Evolutionary conservation across 2,888 invertebrate species (phyloP), one percentile per base, ranked within the genome.

Genomic region (Cantharis rufa): DNA sequence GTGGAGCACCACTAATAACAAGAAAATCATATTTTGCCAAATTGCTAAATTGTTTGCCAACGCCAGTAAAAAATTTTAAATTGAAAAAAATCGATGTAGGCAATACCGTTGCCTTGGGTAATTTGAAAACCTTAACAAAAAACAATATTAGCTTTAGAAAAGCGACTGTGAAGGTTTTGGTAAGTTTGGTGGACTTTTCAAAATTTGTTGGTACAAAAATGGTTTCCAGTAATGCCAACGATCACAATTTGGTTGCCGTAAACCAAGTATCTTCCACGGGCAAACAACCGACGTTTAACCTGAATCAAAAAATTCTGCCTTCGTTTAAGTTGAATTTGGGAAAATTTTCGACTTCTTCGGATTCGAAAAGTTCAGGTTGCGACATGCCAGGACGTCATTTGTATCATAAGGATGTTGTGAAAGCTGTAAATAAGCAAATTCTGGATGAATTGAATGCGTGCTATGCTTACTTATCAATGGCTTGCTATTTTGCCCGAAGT

Each of bases 391-490:
- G 75, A 24, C 81, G 86, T 1, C 85, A 86, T 70, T 75, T 84
- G 63, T 89, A 89, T 81, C 86, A 88, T 74, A 80, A 87, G 79
- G 90, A 90, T 81, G 86, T 88, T 10, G 91, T 91, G 85, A 85
- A 85, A 15, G 87, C 86, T 15, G 81, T 92, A 61, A 92, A 92
- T 84, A 86, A 88, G 66, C 92, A 92, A 85, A 90, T 91, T 80
- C 89, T 89, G 81, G 85, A 88, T 73, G 92, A 93, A 85, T 87
- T 92, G 13, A 89, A 90, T 79, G 92, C 92, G 15, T 90, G 90
- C 80, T 92, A 91, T 84, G 88, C 89, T 70, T 93, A 93, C 85
- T 85, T 92, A 79, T 90, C 91, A 10, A 91, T 93, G 91, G 90
- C 92, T 86, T 83, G 86, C 76, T 89, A 88, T 83, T 90, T 90